phyloP scores from a whole-genome alignment of 35 echinoderm and acorn worm genomes.

The Apostichopus japonicus region DNA sequence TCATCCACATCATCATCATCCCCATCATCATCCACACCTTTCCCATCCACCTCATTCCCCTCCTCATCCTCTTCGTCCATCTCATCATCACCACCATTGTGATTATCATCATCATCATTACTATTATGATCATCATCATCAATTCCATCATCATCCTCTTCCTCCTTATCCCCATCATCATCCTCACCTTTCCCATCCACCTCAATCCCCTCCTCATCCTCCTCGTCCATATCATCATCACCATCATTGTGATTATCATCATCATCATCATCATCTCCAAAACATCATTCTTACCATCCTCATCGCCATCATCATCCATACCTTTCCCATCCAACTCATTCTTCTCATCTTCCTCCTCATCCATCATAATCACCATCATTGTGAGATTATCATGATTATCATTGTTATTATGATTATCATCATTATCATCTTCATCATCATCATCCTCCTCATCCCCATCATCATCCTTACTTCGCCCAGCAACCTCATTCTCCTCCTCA shows the following conservation, averaged over 20 bases:
- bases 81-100: background rate
- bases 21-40: too few species aligned
- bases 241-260: background rate
- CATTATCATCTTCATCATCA: background rate
- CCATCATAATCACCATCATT: background rate
- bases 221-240: background rate
- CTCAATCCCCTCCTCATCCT: background rate
- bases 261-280: background rate
- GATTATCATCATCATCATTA: background rate
- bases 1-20: too few species aligned
- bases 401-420: too few species aligned
- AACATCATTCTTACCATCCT: too few species aligned
- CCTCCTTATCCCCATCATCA: background rate
- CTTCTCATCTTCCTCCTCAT: background rate
- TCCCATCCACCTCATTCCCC: too few species aligned
- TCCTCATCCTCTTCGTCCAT: background rate
- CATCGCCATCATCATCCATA: background rate
- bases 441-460: background rate
- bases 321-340: too few species aligned
- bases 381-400: background rate
- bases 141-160: too few species aligned
- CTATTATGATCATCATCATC: too few species aligned
- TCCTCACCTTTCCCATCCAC: too few species aligned
- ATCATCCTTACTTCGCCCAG: too few species aligned
- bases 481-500: too few species aligned